Evolutionary conservation across 2,797 vertebrate genomes (phyloP), one percentile per base, ranked within the genome.

Genomic region (Eulemur albifrons): DNA sequence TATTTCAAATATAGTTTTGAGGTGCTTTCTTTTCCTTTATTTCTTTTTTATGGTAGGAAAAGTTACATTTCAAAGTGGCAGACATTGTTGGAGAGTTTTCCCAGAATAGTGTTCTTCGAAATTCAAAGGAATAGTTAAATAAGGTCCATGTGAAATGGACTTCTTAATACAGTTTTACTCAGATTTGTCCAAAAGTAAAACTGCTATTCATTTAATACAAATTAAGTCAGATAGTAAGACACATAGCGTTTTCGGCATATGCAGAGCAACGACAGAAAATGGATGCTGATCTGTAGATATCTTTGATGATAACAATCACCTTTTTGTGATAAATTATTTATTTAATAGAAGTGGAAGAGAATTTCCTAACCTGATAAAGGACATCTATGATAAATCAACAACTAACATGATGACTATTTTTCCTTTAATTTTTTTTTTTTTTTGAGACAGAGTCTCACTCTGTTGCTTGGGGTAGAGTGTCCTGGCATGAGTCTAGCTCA

Each of bases 321-420:
- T 98, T 98, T 98, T 98, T 43, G 85, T 96, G 98, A 97, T 98
- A 98, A 98, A 98, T 98, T 97, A 98, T 98, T 98, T 98, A 98
- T 98, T 98, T 98, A 98, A 97, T 98, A 98, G 98, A 98, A 98
- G 97, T 98, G 97, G 95, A 43, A 43, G 43, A 43, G 43, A 43
- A 43, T 43, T 43, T 43, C 43, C 43, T 43, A 43, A 43, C 43
- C 43, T 43, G 43, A 43, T 43, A 43, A 43, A 43, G 43, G 43
- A 43, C 43, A 43, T 43, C 43, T 43, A 43, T 43, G 43, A 43
- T 43, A 43, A 43, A 43, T 43, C 43, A 43, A 43, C 43, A 43
- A 43, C 43, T 43, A 43, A 43, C 43, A 43, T 43, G 43, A 43
- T 43, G 43, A 43, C 43, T 43, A 43, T 43, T 43, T 43, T 43